Conservation (phyloP, 1,140 invertebrate species). For the Pogonognathellus flavescens region DNA sequence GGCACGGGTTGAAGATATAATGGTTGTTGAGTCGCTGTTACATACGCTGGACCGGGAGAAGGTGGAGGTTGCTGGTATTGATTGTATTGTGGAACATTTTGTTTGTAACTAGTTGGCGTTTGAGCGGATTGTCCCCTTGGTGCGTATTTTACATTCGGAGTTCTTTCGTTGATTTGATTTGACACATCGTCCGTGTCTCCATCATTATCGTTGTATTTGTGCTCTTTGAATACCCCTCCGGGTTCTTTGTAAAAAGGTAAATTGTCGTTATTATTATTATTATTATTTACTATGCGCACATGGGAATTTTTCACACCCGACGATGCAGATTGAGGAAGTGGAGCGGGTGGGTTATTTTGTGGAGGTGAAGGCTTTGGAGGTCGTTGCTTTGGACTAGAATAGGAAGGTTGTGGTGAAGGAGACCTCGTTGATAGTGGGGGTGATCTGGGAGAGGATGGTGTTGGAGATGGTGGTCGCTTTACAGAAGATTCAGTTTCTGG, state of each 20-base stretch:
- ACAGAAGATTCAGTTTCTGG: slow-evolving; percentile 16
- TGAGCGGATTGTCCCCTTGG: slow-evolving; percentile 32
- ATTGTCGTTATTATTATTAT: slow-evolving; percentile 57
- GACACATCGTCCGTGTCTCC: slow-evolving; percentile 45
- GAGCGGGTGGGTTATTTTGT: slow-evolving; percentile 2
- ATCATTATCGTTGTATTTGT: slow-evolving; percentile 1
- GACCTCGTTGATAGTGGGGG: neutral
- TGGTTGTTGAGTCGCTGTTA: slow-evolving; percentile 9
- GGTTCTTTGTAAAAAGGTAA: slow-evolving; percentile 66
- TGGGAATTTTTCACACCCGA: slow-evolving; percentile 51
- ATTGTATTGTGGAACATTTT: slow-evolving; percentile 6
- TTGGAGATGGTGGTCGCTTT: slow-evolving; percentile 1
- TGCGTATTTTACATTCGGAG: slow-evolving; percentile 55
- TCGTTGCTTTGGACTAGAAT: neutral
- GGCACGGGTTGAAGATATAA: slow-evolving; percentile 11
- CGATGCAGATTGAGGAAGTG: slow-evolving; percentile 31
- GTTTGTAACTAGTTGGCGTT: slow-evolving; percentile 10
- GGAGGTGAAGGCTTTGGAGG: slow-evolving; percentile 10
- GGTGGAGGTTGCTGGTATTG: slow-evolving; percentile 32
- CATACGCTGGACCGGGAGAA: slow-evolving; percentile 13
- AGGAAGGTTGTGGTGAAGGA: neutral
- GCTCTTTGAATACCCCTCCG: slow-evolving; percentile 63
- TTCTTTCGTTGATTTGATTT: slow-evolving; percentile 39
- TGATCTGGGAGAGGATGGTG: neutral
- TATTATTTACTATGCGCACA: neutral